A percentile compares a stretch with the other conserved stretches of the same genome.
These are phyloP conservation scores for Plecturocebus donacophilus DNA, from an alignment of 2,113 vertebrate species.

Conservation along the genomic window DNA sequence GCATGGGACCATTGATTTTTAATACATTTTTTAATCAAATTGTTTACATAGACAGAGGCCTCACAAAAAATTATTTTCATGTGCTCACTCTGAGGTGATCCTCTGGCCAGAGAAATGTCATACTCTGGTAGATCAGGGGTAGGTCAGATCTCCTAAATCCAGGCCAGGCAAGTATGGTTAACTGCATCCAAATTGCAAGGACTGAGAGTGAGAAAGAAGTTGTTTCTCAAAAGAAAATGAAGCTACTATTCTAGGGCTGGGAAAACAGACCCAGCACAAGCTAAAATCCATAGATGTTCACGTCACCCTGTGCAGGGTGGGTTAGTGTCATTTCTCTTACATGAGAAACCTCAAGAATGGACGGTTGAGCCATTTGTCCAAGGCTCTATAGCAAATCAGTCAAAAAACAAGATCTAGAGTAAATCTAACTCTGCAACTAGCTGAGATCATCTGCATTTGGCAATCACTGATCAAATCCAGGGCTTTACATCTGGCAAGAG, in stretches of 20 bases:
- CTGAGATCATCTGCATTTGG: not conserved
- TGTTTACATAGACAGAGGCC: not conserved
- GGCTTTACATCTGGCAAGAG: not conserved
- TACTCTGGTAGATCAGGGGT: not conserved
- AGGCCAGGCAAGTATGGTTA: not conserved
- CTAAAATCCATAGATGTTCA: not conserved
- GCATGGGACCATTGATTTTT: not conserved
- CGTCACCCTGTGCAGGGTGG: accelerated
- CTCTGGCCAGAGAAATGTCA: not conserved
- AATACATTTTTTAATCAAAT: not conserved
- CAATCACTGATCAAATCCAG: not conserved
- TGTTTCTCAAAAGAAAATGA: not conserved
- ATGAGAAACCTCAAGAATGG: not conserved
- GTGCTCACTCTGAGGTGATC: not conserved
- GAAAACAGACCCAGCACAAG: not conserved
- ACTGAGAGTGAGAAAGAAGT: not conserved
- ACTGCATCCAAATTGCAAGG: not conserved
- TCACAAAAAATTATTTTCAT: not conserved
- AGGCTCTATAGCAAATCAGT: not conserved
- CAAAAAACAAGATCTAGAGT: not conserved
- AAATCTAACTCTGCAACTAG: not conserved
- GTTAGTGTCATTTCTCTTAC: not conserved
- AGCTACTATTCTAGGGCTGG: not conserved
- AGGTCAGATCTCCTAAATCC: not conserved
- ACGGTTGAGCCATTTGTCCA: not conserved